Evolutionary conservation across 2,888 invertebrate genomes (phyloP), one percentile per base, ranked within the genome.

Genomic region (Scrobipalpa atriplicella): DNA sequence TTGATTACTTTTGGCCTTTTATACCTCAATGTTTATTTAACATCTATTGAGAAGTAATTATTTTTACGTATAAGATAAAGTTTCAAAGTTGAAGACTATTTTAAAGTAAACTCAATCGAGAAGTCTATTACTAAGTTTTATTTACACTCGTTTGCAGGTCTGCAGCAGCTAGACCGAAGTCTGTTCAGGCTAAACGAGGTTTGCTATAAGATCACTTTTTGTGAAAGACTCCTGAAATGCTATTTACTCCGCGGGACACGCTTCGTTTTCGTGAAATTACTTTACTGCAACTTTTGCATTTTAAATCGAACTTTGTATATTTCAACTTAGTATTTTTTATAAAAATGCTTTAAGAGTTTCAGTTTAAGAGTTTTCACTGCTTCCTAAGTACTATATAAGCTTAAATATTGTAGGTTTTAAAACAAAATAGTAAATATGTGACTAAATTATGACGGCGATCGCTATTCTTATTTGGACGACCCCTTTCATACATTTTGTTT

Each of bases 1-100:
- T 58, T 58, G 16, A 58, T 58, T 58, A 58, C 58, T 58, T 38
- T 58, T 58, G 38, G 29, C 58, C 58, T 38, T 58, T 58, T 58
- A 38, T 38, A 29, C n/a, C 29, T 16, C 8, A 29, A 58, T 56
- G 38, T 29, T 29, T 58, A 16, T 58, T 58, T 16, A 16, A 29
- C 7, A 36, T 58, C 19, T 9, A 16, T 58, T 29, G 16, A 58
- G 58, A 58, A 10, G 58, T 16, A 58, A 58, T 29, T 29, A n/a
- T 38, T 58, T 29, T 58, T 58, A 16, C 16, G n/a, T 38, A 13
- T 10, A 13, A 38, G 16, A 21, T 29, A 21, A 16, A 47, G 47
- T 47, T 47, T 47, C 11, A 21, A 21, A 56, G 19, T 56, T 56
- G 54, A 56, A 56, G 52, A 19, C 52, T 52, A 52, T 52, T 52